phyloP scores from a whole-genome alignment of 2,888 invertebrate genomes.

The Ashinkailepas kermadecensis region DNA sequence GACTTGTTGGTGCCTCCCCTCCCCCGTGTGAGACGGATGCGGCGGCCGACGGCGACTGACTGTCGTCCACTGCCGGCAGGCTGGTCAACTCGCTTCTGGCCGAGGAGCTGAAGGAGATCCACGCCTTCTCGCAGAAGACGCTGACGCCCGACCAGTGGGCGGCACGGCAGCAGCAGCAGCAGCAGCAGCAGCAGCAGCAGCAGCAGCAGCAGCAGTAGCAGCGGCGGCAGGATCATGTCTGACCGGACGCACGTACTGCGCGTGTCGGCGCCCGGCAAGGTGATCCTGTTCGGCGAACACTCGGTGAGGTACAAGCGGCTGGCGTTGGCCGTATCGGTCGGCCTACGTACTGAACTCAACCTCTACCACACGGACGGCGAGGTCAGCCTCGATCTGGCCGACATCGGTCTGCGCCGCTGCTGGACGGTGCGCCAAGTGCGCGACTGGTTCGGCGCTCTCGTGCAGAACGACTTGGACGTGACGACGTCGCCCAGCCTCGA shows the following conservation, averaged over 20 bases:
- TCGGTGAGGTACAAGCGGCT: conserved; percentile 91
- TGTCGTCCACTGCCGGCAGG: conserved; percentile 46
- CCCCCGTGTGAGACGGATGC: too few relatives aligned
- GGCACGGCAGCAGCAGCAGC: conserved; percentile 40
- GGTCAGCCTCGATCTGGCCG: conserved; percentile 35
- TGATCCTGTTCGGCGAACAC: conserved; percentile 97
- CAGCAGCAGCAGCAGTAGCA: conserved; percentile 20
- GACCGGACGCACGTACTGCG: conserved; percentile 43
- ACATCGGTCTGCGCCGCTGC: conserved; percentile 34
- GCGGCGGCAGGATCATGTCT: not conserved
- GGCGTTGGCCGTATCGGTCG: conserved; percentile 84
- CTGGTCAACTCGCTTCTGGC: conserved; percentile 71
- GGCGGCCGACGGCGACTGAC: too few relatives aligned
- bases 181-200: too few relatives aligned
- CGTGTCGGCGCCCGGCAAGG: conserved; percentile 88
- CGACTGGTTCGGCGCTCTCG: not conserved
- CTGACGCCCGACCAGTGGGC: conserved; percentile 83
- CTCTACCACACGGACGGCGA: conserved; percentile 37
- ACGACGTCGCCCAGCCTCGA: conserved; percentile 1
- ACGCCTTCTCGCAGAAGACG: conserved; percentile 88
- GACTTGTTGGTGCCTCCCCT: too few relatives aligned
- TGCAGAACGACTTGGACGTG: conserved; percentile 22
- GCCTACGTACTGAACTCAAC: conserved; percentile 63
- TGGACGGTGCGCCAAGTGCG: conserved; percentile 30
- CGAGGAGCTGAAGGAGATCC: conserved; percentile 77